Percentiles rank a stretch among this genome's conserved stretches.
Evolutionary conservation across 2,797 vertebrate species (phyloP).

Genomic region (Enteromius paludinosus): DNA sequence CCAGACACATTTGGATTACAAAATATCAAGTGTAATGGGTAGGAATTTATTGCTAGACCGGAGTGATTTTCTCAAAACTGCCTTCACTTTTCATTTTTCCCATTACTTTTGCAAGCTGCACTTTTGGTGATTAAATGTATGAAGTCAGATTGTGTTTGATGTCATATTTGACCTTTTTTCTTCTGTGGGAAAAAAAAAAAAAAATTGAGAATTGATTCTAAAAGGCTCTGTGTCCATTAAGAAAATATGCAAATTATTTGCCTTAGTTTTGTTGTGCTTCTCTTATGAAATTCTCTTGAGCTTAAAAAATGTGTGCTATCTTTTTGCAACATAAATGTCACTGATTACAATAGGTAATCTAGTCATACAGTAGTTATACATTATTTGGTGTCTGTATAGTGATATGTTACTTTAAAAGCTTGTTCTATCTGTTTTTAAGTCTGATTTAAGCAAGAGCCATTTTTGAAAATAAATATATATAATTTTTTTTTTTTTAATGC

Average conservation of each 20-base stretch:
- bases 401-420: background rate
- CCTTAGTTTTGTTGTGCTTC: background rate
- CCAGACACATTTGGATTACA: constrained; percentile 2
- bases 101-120: background rate
- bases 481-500: background rate
- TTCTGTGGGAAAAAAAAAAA: background rate
- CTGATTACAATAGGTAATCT: background rate
- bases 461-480: background rate
- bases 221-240: background rate
- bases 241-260: background rate
- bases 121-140: background rate
- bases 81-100: background rate
- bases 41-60: background rate
- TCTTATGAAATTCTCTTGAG: background rate
- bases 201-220: too few species aligned
- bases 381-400: background rate
- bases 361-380: background rate
- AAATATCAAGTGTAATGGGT: background rate
- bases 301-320: background rate
- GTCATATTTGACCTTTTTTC: background rate
- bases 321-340: background rate
- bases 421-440: background rate
- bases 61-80: background rate
- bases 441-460: background rate
- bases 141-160: background rate